Conservation (phyloP, 2,888 invertebrate species). For the Trichopoda pennipes region DNA sequence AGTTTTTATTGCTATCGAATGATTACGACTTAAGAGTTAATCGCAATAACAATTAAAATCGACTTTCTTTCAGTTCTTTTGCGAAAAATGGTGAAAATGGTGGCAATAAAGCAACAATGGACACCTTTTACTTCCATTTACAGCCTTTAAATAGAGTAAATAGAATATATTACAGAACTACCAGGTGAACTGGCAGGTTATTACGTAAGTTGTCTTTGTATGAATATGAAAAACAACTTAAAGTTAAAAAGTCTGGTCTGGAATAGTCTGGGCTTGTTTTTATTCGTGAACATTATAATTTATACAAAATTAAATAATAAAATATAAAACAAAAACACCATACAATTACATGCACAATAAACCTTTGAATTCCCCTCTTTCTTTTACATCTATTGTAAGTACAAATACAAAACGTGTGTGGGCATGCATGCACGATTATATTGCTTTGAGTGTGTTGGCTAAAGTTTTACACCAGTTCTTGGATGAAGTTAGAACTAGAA, state of each 20-base stretch:
- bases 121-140: too few species aligned
- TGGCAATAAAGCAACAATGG: too few species aligned
- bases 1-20: too few species aligned
- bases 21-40: too few species aligned
- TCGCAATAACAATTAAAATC: too few species aligned
- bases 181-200: background rate
- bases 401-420: conserved; percentile 3
- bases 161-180: background rate
- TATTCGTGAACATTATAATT: conserved; percentile 37
- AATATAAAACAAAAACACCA: conserved; percentile 1
- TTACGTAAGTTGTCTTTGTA: background rate
- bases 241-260: conserved; percentile 16
- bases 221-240: conserved; percentile 1
- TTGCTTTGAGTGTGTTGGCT: background rate
- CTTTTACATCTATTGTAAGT: background rate
- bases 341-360: conserved; percentile 34
- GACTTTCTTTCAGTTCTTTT: too few species aligned
- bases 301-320: conserved; percentile 23
- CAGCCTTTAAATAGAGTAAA: too few species aligned
- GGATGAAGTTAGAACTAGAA: too few species aligned
- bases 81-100: too few species aligned
- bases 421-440: background rate
- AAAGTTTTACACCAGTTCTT: background rate
- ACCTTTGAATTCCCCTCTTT: conserved; percentile 9
- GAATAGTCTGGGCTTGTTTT: conserved; percentile 6